Evolutionary conservation across 2,797 vertebrate species (phyloP), one percentile per base, ranked within the genome.

Genomic region (Chromobotia macracanthus): DNA sequence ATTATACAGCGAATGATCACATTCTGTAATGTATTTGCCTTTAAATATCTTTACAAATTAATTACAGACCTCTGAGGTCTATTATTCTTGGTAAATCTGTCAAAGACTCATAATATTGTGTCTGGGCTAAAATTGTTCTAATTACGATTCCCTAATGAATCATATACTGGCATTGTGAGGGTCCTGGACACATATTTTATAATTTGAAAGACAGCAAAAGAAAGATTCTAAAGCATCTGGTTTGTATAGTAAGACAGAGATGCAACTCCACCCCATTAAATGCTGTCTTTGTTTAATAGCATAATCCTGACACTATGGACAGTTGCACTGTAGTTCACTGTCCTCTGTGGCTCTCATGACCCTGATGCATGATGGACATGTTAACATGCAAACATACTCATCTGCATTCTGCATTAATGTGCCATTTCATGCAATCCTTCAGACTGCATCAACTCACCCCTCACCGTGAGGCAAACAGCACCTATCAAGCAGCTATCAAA

Each of bases 101-200:
- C 65, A 75, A 51, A 79, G 61, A 75, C 25, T 72, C 48, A 56
- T 58, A 79, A 79, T 79, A 75, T 64, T 75, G 75, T 76, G 56
- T 70, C 38, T 31, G 87, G 77, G 82, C 82, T 83, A 87, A 86
- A 82, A 84, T 86, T 75, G 82, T 80, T 81, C 86, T 86, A 82
- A 84, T 91, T 89, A 69, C 88, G 80, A 86, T 88, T 89, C 84
- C 85, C 85, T 88, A 87, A 79, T 88, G 85, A 85, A 82, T 86
- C 83, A 25, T 61, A 87, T 87, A 82, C 87, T 84, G 81, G 68
- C 79, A 88, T 76, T 66, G 83, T 84, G 85, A 87, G 84, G 85
- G 87, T 71, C 86, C 87, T 88, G 87, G 85, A 80, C 85, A 86
- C 86, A 91, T 80, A 87, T 86, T 84, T 87, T 86, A 90, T 89